phyloP scores from a whole-genome alignment of 2,113 vertebrate species.

The mouse (Mus musculus) region GRCm39 chr4:115688001-115688500 shows the following conservation, averaged over 20 bases:
- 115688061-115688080: neutral
- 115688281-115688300: neutral
- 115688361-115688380: slow-evolving; percentile 20
- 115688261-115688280: neutral
- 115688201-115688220: neutral
- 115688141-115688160: slow-evolving; percentile 43
- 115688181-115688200: neutral
- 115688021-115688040: slow-evolving; percentile 40
- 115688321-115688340: neutral
- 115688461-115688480: slow-evolving; percentile 92
- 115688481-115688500: slow-evolving; percentile 98
- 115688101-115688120: neutral
- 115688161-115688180: neutral
- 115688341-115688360: neutral
- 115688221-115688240: neutral
- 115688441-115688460: neutral
- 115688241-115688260: neutral
- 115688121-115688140: neutral
- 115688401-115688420: slow-evolving; percentile 4
- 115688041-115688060: slow-evolving; percentile 53
- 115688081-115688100: neutral
- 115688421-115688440: slow-evolving; percentile 16
- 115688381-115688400: neutral
- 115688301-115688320: neutral
- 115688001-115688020: slow-evolving; percentile 49